These are phyloP conservation scores for Taxidea taxus DNA, from an alignment of 2,113 vertebrate genomes.

Conservation along the genomic window DNA sequence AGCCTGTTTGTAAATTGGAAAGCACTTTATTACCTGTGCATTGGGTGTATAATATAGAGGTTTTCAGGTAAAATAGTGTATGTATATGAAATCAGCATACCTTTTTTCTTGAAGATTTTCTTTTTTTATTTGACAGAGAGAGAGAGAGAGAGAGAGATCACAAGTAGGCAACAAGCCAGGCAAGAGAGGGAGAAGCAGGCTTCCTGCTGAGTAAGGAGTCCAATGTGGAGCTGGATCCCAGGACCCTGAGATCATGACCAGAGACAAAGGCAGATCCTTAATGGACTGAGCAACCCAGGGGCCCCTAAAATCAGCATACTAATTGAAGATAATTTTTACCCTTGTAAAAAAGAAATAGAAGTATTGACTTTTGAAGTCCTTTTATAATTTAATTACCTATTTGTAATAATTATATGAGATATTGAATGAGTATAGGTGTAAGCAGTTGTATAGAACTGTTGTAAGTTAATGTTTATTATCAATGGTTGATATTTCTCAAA, in stretches of 20 bases:
- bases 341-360: neutral
- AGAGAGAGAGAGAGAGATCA: too few relatives aligned
- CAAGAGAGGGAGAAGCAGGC: too few relatives aligned
- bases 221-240: too few relatives aligned
- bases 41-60: neutral
- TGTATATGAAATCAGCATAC: neutral
- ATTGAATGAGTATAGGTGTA: neutral
- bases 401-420: neutral
- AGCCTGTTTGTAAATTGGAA: neutral
- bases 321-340: neutral
- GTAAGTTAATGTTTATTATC: neutral
- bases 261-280: too few relatives aligned
- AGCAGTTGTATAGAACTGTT: neutral
- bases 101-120: neutral
- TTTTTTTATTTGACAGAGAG: too few relatives aligned
- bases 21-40: neutral
- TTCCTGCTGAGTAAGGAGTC: too few relatives aligned
- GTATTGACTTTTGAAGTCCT: neutral
- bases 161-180: too few relatives aligned
- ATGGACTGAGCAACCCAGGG: too few relatives aligned
- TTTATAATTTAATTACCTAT: neutral
- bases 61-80: neutral
- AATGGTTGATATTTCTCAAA: neutral
- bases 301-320: neutral
- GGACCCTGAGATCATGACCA: too few relatives aligned